These are phyloP conservation scores for Ctenodactylus gundi DNA, from an alignment of 2,113 vertebrate species.

Conservation along the genomic window DNA sequence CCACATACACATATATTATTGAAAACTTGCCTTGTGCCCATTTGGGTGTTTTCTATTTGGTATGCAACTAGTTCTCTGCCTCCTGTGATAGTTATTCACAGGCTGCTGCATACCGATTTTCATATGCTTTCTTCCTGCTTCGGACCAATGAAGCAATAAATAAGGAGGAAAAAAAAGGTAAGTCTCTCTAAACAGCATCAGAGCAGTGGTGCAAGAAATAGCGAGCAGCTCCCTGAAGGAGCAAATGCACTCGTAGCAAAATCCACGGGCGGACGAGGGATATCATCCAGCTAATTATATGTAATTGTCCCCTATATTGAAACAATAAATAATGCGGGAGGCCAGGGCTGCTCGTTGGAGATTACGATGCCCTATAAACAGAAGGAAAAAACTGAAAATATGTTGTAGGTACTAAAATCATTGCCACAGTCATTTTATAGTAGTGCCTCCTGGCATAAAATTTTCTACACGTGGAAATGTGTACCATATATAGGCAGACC, in stretches of 20 bases:
- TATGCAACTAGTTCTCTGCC: slow-evolving; percentile 64
- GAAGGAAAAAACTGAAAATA: slow-evolving; percentile 67
- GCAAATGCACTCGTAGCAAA: slow-evolving; percentile 82
- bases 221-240: slow-evolving; percentile 84
- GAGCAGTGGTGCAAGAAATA: slow-evolving; percentile 85
- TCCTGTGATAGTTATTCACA: slow-evolving; percentile 76
- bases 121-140: slow-evolving; percentile 82
- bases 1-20: slow-evolving; percentile 31
- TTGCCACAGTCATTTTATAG: slow-evolving; percentile 34
- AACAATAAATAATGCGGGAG: slow-evolving; percentile 85
- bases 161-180: slow-evolving; percentile 76
- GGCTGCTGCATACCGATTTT: slow-evolving; percentile 81
- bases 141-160: slow-evolving; percentile 88
- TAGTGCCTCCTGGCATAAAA: not conserved
- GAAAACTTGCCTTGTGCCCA: slow-evolving; percentile 54
- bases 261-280: slow-evolving; percentile 80
- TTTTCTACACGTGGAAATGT: not conserved
- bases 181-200: slow-evolving; percentile 80
- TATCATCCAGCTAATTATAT: slow-evolving; percentile 86
- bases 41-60: slow-evolving; percentile 66
- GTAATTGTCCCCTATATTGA: slow-evolving; percentile 85
- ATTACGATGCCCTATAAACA: slow-evolving; percentile 78
- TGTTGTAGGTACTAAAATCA: not conserved
- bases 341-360: slow-evolving; percentile 73
- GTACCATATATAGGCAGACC: too few relatives aligned